Percentiles rank a stretch among this genome's conserved stretches.
phyloP scores from a whole-genome alignment of 2,113 vertebrate species.

The Myocastor coypus region DNA sequence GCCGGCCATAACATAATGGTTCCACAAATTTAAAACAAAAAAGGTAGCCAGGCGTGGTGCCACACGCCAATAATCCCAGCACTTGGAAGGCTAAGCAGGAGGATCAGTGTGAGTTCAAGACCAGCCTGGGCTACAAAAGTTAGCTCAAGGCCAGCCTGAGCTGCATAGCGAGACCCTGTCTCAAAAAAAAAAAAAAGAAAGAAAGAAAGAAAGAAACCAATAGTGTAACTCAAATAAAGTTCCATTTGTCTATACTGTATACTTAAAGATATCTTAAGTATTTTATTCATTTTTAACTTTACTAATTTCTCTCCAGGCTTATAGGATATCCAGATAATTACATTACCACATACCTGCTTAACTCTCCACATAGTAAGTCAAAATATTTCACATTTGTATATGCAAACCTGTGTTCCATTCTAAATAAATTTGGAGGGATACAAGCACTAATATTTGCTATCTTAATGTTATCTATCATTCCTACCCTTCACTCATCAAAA shows the following conservation, averaged over 20 bases:
- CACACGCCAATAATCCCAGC: too few relatives aligned
- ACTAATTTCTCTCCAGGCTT: neutral
- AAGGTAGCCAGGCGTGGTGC: too few relatives aligned
- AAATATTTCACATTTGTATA: neutral
- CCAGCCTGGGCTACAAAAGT: too few relatives aligned
- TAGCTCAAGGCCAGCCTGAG: too few relatives aligned
- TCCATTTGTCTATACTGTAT: neutral
- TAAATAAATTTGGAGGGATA: neutral
- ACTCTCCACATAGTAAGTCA: neutral
- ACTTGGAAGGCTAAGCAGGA: too few relatives aligned
- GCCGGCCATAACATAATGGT: too few relatives aligned
- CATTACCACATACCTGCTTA: neutral
- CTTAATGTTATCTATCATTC: neutral
- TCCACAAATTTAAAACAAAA: too few relatives aligned
- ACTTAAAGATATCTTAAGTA: neutral
- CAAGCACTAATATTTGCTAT: neutral
- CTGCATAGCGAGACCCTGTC: too few relatives aligned
- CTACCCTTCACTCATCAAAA: neutral
- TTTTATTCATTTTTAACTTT: neutral
- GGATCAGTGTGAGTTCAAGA: too few relatives aligned
- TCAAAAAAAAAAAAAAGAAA: too few relatives aligned
- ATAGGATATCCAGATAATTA: neutral
- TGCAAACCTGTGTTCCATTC: neutral
- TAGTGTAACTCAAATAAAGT: neutral
- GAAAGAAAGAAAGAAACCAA: too few relatives aligned